Base-by-base conservation (phyloP, 2,888 invertebrate species). In the Dasypolia templi region DNA sequence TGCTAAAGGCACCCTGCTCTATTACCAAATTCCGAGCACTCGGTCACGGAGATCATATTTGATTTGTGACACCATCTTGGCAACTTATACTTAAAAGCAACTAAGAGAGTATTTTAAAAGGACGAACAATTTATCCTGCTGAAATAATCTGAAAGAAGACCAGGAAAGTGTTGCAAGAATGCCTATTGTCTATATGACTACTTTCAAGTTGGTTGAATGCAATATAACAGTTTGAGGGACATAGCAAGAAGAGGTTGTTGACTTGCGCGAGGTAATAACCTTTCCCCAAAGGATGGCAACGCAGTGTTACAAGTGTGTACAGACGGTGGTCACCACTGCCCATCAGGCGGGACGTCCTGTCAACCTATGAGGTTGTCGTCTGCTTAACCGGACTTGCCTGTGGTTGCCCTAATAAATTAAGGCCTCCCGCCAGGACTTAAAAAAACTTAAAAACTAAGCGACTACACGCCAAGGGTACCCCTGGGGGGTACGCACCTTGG, bases 1-100 rank as follows among this genome's bases (percentile, higher is more conserved):
- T 68, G 77, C 68, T 65, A 46, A 59, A 58, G 68, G 75, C 42
- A 39, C 51, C 61, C 29, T n/a, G 46, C 51, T 46, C 0, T 55
- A 42, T 61, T 56, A 59, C 55, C 19, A 46, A 71, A 55, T 42
- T 51, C 19, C 12, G 62, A 51, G 22, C 35, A 7, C n/a, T 63
- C 66, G 12, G 9, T 39, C 26, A 19, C 49, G 17, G 26, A 55
- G 9, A 68, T 7, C 29, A 75, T 75, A 39, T 61, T 59, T 32
- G 32, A 4, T 22, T 42, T 14, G 29, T 32, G 32, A 68, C 44
- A 79, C 22, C 3, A 29, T 44, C 14, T 32, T n/a, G 3, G 22
- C n/a, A 17, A 29, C 53, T 9, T 51, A 22, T 51, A 51, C 51
- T 56, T 56, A 56, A 19, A 56, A 11, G 56, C 11, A 29, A 62